Base-by-base conservation (phyloP, 1,140 invertebrate species). In the Drosophila melanica region DNA sequence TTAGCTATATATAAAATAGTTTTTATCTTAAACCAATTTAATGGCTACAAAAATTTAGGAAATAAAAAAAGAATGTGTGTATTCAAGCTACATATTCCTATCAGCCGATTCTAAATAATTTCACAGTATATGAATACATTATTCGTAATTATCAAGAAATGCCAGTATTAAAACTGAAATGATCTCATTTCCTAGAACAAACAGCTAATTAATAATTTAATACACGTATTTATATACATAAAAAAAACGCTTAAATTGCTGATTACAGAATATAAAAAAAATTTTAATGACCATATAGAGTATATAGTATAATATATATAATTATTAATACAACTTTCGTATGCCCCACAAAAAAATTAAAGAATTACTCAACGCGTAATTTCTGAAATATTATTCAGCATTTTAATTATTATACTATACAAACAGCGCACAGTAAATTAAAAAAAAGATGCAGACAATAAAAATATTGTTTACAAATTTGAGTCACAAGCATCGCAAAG, bases 121-220 rank as follows among this genome's bases (percentile, higher is more conserved):
- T 50, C 30, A 14, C 59, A 62, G 20, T 63, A 35, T 18, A 62
- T 16, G 2, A 7, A 60, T 37, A 14, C 11, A n/a, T 30, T 33
- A 41, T 59, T n/a, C 27, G 16, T 50, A 59, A 30, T 9, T 14
- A 55, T 41, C 18, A 50, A 30, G 16, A 47, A 30, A 23, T 27
- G 51, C 41, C 12, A 37, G 23, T 11, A 41, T 51, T 42, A 2
- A 63, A 65, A 65, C 47, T 65, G 62, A 65, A 63, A 81, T 81
- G 79, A 81, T 55, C 79, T 81, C 74, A 81, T 81, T 81, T 44
- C 23, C n/a, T 50, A 50, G 27, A 11, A 9, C 41, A 35, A 55
- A 63, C 60, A 48, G 42, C 14, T 35, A 67, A 81, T 63, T 30
- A 62, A 77, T 71, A 68, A 63, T 47, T 42, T 23, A 14, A 59